Conservation (phyloP, 2,113 vertebrate species). For the Nothocercus julius region DNA sequence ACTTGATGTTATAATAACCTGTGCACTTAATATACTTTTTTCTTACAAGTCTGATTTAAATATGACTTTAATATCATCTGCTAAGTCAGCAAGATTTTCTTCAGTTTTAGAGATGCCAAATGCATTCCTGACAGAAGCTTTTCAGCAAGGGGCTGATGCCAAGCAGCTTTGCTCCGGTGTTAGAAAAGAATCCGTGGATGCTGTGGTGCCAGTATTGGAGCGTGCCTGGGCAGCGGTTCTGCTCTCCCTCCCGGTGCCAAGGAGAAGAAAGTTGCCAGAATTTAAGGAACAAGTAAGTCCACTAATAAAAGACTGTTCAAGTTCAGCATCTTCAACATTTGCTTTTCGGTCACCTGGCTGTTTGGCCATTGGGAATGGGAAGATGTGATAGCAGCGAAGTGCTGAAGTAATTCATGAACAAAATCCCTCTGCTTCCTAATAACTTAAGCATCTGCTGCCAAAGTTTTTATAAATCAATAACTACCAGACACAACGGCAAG, state of each 20-base stretch:
- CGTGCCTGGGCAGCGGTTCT: background rate
- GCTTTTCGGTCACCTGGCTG: background rate
- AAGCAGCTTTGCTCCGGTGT: fast-evolving
- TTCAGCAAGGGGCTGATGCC: background rate
- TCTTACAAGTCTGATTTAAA: background rate
- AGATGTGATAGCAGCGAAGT: background rate
- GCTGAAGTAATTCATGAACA: background rate
- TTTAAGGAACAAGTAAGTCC: background rate
- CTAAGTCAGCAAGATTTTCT: background rate
- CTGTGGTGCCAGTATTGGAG: background rate
- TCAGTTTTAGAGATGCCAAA: background rate
- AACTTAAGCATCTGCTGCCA: background rate
- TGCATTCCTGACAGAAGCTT: background rate
- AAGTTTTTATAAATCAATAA: background rate
- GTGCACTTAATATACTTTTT: background rate
- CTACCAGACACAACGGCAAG: background rate
- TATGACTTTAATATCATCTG: background rate
- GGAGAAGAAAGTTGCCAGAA: background rate
- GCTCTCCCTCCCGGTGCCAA: background rate
- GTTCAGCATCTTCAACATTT: background rate
- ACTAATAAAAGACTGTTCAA: background rate
- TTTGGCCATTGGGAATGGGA: background rate
- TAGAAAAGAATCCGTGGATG: background rate
- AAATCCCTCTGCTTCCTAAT: slow-evolving; percentile 14
- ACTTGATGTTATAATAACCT: background rate